A percentile compares a stretch with the other conserved stretches of the same genome.
phyloP scores from a whole-genome alignment of 2,888 invertebrate genomes.

The Petrolisthes cinctipes region DNA sequence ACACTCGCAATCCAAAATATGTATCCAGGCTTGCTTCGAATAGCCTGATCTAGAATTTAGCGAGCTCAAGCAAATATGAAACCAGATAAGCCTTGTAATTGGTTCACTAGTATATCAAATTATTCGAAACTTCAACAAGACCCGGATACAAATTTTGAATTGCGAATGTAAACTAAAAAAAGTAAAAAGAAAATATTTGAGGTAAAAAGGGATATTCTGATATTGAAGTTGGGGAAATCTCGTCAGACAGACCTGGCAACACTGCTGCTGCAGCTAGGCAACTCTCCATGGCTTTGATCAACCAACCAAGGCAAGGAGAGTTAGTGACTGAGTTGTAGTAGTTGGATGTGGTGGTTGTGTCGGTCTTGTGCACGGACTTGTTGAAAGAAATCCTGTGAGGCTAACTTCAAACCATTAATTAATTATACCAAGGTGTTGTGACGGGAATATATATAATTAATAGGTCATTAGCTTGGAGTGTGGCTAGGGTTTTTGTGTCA shows the following conservation, averaged over 20 bases:
- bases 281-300: too few species aligned
- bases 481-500: not conserved
- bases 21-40: too few species aligned
- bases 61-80: too few species aligned
- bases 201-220: not conserved
- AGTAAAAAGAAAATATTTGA: not conserved
- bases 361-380: not conserved
- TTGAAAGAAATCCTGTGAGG: constrained; percentile 29
- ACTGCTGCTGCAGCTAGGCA: not conserved
- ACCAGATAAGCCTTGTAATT: too few species aligned
- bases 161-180: too few species aligned
- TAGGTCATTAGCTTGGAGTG: not conserved
- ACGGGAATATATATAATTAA: not conserved
- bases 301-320: too few species aligned
- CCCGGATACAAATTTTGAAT: too few species aligned
- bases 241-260: not conserved
- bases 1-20: too few species aligned
- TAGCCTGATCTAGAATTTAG: too few species aligned
- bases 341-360: constrained; percentile 1
- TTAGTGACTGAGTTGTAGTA: constrained; percentile 27
- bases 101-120: too few species aligned
- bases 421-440: not conserved
- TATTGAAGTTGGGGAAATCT: not conserved
- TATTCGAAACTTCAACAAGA: too few species aligned
- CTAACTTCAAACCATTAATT: not conserved